Evolutionary conservation across 2,113 vertebrate species (phyloP).

Genomic region (Pedetes capensis): DNA sequence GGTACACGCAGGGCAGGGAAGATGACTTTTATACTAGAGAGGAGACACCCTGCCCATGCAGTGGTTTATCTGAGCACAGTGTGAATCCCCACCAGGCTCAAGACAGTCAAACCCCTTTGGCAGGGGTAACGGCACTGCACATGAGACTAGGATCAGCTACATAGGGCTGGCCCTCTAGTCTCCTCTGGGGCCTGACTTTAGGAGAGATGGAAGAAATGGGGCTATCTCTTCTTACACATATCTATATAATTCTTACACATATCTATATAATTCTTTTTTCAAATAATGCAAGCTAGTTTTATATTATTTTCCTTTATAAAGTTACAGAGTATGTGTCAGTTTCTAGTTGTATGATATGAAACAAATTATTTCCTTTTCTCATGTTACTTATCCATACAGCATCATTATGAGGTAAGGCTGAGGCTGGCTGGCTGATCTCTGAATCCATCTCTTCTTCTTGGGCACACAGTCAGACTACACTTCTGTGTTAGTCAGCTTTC

Average conservation of each 20-base stretch:
- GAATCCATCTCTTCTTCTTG: background rate
- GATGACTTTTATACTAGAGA: background rate
- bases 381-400: background rate
- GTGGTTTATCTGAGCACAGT: background rate
- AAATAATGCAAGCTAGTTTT: background rate
- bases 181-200: background rate
- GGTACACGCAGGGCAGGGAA: background rate
- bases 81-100: background rate
- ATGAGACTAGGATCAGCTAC: background rate
- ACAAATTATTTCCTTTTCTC: slow-evolving; percentile 5
- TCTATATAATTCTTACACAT: background rate
- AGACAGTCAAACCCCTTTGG: background rate
- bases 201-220: background rate
- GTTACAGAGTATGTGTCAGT: background rate
- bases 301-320: background rate
- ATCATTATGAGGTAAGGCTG: background rate
- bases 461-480: background rate
- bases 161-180: rapidly evolving
- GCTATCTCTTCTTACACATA: background rate
- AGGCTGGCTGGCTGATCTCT: background rate
- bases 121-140: rapidly evolving
- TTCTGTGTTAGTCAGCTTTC: background rate
- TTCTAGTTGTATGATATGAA: background rate
- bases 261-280: background rate
- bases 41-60: background rate